Percentiles rank a stretch among this genome's conserved stretches.
Conservation (phyloP, 2,888 invertebrate genomes). For the Coleophora deauratella region DNA sequence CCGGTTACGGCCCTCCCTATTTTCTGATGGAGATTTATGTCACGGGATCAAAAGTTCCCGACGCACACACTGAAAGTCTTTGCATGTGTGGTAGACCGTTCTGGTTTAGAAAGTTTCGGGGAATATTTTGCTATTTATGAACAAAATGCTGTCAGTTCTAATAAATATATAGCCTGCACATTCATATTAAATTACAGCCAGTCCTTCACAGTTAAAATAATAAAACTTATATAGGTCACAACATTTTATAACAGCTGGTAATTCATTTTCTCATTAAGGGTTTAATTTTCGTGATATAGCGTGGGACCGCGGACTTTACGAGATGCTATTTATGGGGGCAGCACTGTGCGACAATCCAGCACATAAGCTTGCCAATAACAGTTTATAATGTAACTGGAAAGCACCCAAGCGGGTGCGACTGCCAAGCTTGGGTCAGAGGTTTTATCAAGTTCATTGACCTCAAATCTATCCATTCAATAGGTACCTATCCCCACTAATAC, state of each 20-base stretch:
- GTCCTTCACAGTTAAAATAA: constrained; percentile 34
- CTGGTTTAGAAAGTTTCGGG: constrained; percentile 37
- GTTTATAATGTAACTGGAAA: constrained; percentile 36
- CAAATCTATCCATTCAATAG: too few species aligned
- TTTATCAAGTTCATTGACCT: constrained; percentile 15
- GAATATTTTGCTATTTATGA: constrained; percentile 41
- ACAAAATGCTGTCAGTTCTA: constrained; percentile 45
- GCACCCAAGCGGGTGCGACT: constrained; percentile 25
- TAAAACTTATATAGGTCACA: constrained; percentile 43
- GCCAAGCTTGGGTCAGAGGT: constrained; percentile 25
- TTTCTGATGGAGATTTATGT: constrained; percentile 75
- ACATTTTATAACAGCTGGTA: constrained; percentile 41
- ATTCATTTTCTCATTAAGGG: constrained; percentile 55
- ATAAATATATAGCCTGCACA: constrained; percentile 41
- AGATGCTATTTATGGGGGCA: constrained; percentile 30
- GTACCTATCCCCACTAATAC: constrained; percentile 9
- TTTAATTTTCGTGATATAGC: constrained; percentile 50
- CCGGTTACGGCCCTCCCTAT: constrained; percentile 72
- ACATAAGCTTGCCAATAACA: constrained; percentile 29
- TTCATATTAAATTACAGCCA: constrained; percentile 23
- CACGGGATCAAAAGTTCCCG: constrained; percentile 71
- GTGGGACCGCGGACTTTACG: constrained; percentile 16
- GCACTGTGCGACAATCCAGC: too few species aligned
- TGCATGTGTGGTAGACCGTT: constrained; percentile 16
- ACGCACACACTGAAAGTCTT: constrained; percentile 24